Conservation (phyloP, 2,888 invertebrate genomes). For the Pogonocherus hispidulus region DNA sequence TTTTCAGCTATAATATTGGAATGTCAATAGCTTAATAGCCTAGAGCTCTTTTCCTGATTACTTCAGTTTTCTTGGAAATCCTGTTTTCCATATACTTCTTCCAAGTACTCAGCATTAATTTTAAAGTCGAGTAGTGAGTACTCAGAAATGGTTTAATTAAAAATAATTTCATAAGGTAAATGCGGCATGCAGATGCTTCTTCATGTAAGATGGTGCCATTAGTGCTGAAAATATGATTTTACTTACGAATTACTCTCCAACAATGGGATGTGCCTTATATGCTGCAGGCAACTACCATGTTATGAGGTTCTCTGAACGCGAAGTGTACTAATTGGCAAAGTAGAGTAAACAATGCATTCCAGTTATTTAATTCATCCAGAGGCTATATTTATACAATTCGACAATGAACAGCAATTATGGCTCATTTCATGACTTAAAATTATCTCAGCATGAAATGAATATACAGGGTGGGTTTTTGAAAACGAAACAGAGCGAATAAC, state of each 20-base stretch:
- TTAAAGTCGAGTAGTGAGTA: neutral
- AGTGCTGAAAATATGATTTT: constrained; percentile 12
- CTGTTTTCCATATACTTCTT: neutral
- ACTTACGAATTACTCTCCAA: constrained; percentile 5
- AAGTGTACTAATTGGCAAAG: constrained; percentile 26
- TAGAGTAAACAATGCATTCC: constrained; percentile 14
- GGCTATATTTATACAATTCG: constrained; percentile 15
- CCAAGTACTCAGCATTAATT: neutral
- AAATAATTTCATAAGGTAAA: constrained; percentile 5
- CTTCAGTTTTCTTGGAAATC: neutral
- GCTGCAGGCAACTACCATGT: constrained; percentile 12
- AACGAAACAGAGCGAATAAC: too few species aligned
- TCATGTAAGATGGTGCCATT: constrained; percentile 5
- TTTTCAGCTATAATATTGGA: too few species aligned
- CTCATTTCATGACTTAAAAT: neutral
- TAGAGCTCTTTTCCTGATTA: too few species aligned
- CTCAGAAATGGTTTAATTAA: neutral
- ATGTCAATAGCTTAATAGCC: too few species aligned
- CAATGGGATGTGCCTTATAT: constrained; percentile 6
- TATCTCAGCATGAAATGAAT: too few species aligned
- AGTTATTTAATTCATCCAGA: constrained; percentile 19
- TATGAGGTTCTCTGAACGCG: constrained; percentile 8
- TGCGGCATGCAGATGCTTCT: neutral
- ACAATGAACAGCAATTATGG: constrained; percentile 5
- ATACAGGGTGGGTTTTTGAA: too few species aligned